Evolutionary conservation across 2,888 invertebrate genomes (phyloP), one percentile per base, ranked within the genome.

Genomic region (Alloplasta piceator): DNA sequence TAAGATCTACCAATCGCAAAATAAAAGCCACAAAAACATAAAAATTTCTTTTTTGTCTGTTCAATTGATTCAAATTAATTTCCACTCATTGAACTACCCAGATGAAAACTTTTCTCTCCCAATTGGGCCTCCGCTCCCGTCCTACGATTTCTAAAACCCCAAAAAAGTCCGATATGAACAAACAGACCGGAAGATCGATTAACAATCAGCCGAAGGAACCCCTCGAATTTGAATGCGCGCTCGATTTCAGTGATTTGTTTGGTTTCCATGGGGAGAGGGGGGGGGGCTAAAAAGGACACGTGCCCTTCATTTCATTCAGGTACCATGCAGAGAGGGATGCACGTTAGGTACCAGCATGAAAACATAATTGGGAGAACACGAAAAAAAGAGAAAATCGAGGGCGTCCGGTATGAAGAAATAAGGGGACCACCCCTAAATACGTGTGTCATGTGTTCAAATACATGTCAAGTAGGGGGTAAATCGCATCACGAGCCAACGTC

Each of bases 341-440:
- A 7, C 16, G 38, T 52, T 55, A 12, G 12, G 41, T 61, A 67
- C 67, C 75, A 75, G 75, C 60, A 67, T 75, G 50, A 67, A 67
- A 41, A 12, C 50, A 41, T 50, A 68, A 61, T 61, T 60, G 60
- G 12, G 41, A 38, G 39, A 26, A 61, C 67, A 60, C 9, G 39
- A 75, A 75, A 60, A 64, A 26, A 52, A 6, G 10, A 12, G 12
- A 61, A 41, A 50, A 26, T 41, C 39, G 60, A 60, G 39, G 52
- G 38, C 26, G 38, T 60, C 26, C 67, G 60, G 75, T 60, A 56
- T 14, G 14, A 39, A 26, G 5, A 43, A 52, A 56, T 64, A 36
- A 26, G 43, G 55, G 38, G 46, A 26, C 10, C 5, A 7, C n/a
- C 16, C 10, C 43, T 10, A 61, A 55, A 12, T 14, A 41, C 50